Evolutionary conservation across 2,797 vertebrate species (phyloP).

Genomic region (Tadarida brasiliensis): DNA sequence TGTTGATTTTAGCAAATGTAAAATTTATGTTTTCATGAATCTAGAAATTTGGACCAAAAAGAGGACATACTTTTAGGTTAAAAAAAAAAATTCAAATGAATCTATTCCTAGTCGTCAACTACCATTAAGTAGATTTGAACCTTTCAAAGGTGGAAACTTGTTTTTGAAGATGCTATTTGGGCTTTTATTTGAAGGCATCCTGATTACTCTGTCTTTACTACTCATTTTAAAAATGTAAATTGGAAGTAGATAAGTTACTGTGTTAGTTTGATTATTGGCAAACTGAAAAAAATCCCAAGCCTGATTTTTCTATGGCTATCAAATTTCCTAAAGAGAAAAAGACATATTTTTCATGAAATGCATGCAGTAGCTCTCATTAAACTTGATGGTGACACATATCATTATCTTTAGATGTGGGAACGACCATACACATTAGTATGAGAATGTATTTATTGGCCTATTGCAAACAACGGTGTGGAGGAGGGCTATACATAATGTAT

Average conservation of each 20-base stretch:
- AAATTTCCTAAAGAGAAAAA: slow-evolving; percentile 53
- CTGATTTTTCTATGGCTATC: slow-evolving; percentile 37
- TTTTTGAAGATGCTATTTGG: slow-evolving; percentile 21
- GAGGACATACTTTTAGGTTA: neutral
- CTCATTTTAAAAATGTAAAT: slow-evolving; percentile 18
- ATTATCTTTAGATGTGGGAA: slow-evolving; percentile 42
- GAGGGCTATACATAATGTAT: neutral
- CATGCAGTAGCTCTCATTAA: slow-evolving; percentile 43
- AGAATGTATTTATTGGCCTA: slow-evolving; percentile 59
- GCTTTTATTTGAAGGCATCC: neutral
- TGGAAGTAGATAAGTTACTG: neutral
- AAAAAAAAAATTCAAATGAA: neutral
- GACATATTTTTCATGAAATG: slow-evolving; percentile 48
- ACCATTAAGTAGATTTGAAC: slow-evolving; percentile 28
- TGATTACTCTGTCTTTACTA: slow-evolving; percentile 17
- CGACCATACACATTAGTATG: slow-evolving; percentile 47
- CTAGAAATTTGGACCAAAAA: slow-evolving; percentile 29
- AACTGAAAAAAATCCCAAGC: neutral
- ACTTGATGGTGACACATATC: slow-evolving; percentile 47
- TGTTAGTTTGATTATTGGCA: neutral
- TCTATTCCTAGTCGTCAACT: neutral
- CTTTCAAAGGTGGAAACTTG: neutral
- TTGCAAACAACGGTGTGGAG: slow-evolving; percentile 36
- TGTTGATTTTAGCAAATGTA: slow-evolving; percentile 5
- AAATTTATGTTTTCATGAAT: slow-evolving; percentile 12